phyloP scores from a whole-genome alignment of 2,888 invertebrate genomes.

The Blastobasis lacticolella region DNA sequence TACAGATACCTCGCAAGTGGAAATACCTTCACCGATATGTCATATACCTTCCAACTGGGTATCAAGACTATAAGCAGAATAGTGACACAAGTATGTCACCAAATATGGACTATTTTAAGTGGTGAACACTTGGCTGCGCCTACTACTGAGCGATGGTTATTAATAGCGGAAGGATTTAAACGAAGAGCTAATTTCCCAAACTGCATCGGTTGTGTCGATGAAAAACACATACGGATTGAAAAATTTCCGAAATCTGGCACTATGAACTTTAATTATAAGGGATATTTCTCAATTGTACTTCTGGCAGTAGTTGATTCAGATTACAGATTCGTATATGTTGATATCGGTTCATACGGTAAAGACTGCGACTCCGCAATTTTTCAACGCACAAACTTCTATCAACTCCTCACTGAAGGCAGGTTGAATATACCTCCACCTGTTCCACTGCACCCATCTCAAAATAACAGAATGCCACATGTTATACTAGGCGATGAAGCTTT shows the following conservation, averaged over 20 bases:
- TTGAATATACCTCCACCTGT: conserved; percentile 5
- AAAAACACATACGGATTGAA: conserved; percentile 19
- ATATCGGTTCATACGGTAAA: conserved; percentile 20
- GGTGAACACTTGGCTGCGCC: conserved; percentile 14
- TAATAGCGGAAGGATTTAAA: conserved; percentile 14
- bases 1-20: too few relatives aligned
- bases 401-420: neutral
- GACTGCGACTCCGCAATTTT: conserved; percentile 21
- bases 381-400: conserved; percentile 8
- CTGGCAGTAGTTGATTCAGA: conserved; percentile 17
- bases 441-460: neutral
- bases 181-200: conserved; percentile 20
- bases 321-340: conserved; percentile 16
- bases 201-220: conserved; percentile 17
- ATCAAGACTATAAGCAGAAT: neutral
- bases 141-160: conserved; percentile 12
- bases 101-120: conserved; percentile 11
- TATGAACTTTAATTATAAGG: conserved; percentile 16
- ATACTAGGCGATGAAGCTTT: conserved; percentile 8
- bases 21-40: too few relatives aligned
- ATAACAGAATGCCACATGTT: conserved; percentile 7
- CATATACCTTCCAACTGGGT: too few relatives aligned
- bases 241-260: conserved; percentile 15
- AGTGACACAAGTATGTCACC: conserved; percentile 1
- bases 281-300: conserved; percentile 16